Evolutionary conservation across 1,140 invertebrate species (phyloP).

Genomic region (Heliconius himera): DNA sequence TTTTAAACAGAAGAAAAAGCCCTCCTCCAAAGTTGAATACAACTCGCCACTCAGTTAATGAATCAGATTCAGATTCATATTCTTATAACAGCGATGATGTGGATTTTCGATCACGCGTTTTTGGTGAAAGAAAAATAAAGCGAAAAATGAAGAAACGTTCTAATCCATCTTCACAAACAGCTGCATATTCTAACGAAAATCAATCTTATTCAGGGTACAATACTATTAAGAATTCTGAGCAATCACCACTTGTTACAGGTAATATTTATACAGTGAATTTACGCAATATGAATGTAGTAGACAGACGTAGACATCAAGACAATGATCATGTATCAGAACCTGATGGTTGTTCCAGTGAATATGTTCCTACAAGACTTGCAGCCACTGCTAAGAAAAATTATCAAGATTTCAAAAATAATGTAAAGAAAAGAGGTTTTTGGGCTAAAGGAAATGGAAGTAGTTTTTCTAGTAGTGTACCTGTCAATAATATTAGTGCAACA

Average conservation of each 20-base stretch:
- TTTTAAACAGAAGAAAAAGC: slow-evolving; percentile 41
- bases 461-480: slow-evolving; percentile 26
- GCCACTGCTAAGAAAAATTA: slow-evolving; percentile 75
- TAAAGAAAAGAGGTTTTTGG: slow-evolving; percentile 73
- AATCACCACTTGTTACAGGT: slow-evolving; percentile 68
- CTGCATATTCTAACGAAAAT: slow-evolving; percentile 44
- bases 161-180: slow-evolving; percentile 26
- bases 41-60: slow-evolving; percentile 47
- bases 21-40: slow-evolving; percentile 42
- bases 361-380: slow-evolving; percentile 76
- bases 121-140: slow-evolving; percentile 60
- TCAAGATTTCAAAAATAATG: slow-evolving; percentile 77
- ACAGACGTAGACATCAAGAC: slow-evolving; percentile 44
- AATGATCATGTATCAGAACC: slow-evolving; percentile 48
- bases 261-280: slow-evolving; percentile 72
- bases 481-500: slow-evolving; percentile 16
- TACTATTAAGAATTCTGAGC: slow-evolving; percentile 57
- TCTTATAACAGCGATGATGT: slow-evolving; percentile 74
- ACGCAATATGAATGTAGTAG: slow-evolving; percentile 59
- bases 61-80: slow-evolving; percentile 68
- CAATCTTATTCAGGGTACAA: slow-evolving; percentile 61
- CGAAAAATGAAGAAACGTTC: slow-evolving; percentile 56
- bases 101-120: slow-evolving; percentile 70
- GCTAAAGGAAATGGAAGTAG: slow-evolving; percentile 67
- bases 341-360: slow-evolving; percentile 72